phyloP scores from a whole-genome alignment of 2,113 vertebrate genomes.

The Hypomesus transpacificus region DNA sequence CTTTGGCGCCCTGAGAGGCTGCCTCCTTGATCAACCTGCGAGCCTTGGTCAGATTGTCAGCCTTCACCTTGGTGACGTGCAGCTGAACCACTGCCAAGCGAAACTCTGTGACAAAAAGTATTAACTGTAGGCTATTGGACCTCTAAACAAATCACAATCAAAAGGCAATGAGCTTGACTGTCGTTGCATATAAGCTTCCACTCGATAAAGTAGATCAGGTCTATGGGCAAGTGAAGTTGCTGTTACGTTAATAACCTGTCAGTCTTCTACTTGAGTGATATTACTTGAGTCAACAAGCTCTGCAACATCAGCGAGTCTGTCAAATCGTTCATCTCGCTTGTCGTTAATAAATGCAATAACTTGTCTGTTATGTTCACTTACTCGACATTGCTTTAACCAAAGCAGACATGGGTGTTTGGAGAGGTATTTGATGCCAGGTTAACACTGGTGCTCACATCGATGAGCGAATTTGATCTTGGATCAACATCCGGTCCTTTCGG shows the following conservation, averaged over 20 bases:
- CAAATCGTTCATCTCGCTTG: too few relatives aligned
- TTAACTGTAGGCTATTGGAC: neutral
- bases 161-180: too few relatives aligned
- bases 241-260: too few relatives aligned
- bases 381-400: conserved; percentile 65
- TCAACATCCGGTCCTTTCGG: neutral
- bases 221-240: too few relatives aligned
- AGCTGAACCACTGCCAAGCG: conserved; percentile 89
- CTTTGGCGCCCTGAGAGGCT: conserved; percentile 78
- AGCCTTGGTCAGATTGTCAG: conserved; percentile 82
- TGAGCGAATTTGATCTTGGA: too few relatives aligned
- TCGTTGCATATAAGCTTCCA: too few relatives aligned
- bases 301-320: too few relatives aligned
- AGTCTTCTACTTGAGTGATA: too few relatives aligned
- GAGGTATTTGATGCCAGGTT: neutral
- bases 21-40: conserved; percentile 81
- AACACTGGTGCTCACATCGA: neutral
- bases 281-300: too few relatives aligned
- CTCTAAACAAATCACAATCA: too few relatives aligned
- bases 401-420: conserved; percentile 48
- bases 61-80: conserved; percentile 80
- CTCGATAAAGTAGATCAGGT: too few relatives aligned
- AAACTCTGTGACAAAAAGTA: conserved; percentile 75
- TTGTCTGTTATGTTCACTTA: conserved; percentile 46
- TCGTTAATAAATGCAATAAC: neutral